Evolutionary conservation across 2,888 invertebrate genomes (phyloP).

Genomic region (Calameuta pallipes): DNA sequence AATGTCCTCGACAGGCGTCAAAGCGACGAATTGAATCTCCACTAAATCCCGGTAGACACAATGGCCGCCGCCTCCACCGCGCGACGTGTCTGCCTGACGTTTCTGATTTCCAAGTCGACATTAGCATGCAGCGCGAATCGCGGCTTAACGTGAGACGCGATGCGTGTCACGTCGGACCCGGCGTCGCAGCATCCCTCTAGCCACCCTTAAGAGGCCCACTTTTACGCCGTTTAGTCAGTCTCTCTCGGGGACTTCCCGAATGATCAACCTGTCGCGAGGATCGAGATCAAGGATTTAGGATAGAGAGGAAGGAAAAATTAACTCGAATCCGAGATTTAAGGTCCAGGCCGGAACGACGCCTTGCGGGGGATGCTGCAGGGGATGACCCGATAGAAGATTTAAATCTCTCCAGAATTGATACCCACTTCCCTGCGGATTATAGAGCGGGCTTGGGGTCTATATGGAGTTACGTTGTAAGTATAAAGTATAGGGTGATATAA

Average conservation of each 20-base stretch:
- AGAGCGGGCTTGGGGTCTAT: conserved; percentile 15
- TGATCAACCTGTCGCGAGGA: conserved; percentile 21
- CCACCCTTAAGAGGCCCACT: conserved; percentile 50
- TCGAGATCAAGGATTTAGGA: conserved; percentile 4
- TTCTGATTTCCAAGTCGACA: conserved; percentile 54
- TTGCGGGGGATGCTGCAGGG: no score
- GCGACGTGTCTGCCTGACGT: conserved; percentile 52
- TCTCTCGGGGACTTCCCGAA: conserved; percentile 15
- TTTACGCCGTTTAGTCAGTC: conserved; percentile 51
- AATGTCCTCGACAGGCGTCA: conserved; percentile 14
- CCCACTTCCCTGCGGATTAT: conserved; percentile 32
- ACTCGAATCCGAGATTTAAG: neutral
- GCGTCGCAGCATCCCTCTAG: conserved; percentile 26
- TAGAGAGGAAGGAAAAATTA: neutral
- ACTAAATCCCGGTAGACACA: conserved; percentile 52
- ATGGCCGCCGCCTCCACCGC: conserved; percentile 16
- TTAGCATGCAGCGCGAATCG: conserved; percentile 57
- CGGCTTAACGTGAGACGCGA: conserved; percentile 39
- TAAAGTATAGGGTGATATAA: conserved; percentile 25
- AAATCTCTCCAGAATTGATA: conserved; percentile 38
- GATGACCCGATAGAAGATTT: conserved; percentile 26
- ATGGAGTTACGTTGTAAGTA: conserved; percentile 27
- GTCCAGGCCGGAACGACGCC: no score
- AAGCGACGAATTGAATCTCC: conserved; percentile 53
- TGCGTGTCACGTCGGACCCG: conserved; percentile 57